Percentiles rank a stretch among this genome's conserved stretches.
These are phyloP conservation scores for Brachionus sp. DNA, from an alignment of 1,140 invertebrate species.

Conservation along the genomic window DNA sequence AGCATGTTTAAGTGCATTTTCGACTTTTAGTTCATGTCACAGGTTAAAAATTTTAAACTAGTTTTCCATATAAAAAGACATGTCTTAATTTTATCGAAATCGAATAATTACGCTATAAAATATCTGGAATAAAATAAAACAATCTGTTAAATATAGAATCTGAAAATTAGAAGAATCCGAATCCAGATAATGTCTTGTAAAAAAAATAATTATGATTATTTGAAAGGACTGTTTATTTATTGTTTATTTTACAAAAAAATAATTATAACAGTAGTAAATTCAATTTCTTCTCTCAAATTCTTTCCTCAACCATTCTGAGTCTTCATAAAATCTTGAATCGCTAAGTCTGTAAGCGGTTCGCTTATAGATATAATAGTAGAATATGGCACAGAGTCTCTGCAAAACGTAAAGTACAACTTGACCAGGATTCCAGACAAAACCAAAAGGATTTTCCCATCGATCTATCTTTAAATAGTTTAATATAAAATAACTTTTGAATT, in stretches of 20 bases:
- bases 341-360: conserved; percentile 60
- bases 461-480: not conserved
- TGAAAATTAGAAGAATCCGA: no score
- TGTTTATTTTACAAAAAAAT: not conserved
- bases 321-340: conserved; percentile 61
- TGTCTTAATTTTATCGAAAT: no score
- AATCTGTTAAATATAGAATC: no score
- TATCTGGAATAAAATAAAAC: no score
- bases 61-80: no score
- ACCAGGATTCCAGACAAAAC: not conserved
- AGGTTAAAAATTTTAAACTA: no score
- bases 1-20: no score
- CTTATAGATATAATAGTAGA: conserved; percentile 63
- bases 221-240: not conserved
- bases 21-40: no score
- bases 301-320: conserved; percentile 61
- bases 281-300: conserved; percentile 57
- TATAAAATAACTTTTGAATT: not conserved
- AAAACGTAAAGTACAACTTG: conserved; percentile 40
- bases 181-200: not conserved
- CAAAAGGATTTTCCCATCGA: not conserved
- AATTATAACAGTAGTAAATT: not conserved
- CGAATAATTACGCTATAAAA: no score
- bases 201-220: not conserved
- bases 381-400: conserved; percentile 50